A percentile compares a stretch with the other conserved stretches of the same genome.
Evolutionary conservation across 2,113 vertebrate genomes (phyloP).

Genomic region (Coreoperca whiteheadi): DNA sequence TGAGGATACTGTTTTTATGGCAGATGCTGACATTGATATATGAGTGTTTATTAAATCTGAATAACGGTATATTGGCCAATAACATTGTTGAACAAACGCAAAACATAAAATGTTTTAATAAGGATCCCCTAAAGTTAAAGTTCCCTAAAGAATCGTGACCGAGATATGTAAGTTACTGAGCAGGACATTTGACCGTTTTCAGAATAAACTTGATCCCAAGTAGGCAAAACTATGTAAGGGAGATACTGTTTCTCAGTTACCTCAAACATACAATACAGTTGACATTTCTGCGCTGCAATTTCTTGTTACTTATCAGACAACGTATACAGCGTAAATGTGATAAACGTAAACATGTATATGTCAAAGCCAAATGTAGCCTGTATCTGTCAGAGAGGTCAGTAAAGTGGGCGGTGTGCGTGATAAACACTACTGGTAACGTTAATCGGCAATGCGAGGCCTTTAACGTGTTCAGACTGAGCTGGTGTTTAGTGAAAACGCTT

Average conservation of each 20-base stretch:
- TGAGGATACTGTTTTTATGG: not conserved
- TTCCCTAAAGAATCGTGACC: not conserved
- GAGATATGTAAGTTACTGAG: too few species aligned
- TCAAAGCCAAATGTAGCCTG: not conserved
- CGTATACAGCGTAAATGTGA: too few species aligned
- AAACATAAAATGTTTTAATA: not conserved
- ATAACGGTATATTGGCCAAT: not conserved
- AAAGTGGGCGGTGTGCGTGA: constrained; percentile 34
- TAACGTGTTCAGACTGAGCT: not conserved
- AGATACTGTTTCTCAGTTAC: not conserved
- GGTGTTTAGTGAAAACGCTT: not conserved
- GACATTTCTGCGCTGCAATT: not conserved
- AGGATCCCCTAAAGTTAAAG: not conserved
- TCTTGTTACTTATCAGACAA: not conserved
- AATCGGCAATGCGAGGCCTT: not conserved
- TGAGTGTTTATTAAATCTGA: not conserved
- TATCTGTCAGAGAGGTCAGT: not conserved
- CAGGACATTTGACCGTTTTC: not conserved
- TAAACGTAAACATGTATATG: too few species aligned
- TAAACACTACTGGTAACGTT: not conserved
- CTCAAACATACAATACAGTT: not conserved
- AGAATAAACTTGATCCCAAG: not conserved
- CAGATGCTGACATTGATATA: not conserved
- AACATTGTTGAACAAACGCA: too few species aligned
- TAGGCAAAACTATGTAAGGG: not conserved